phyloP scores from a whole-genome alignment of 2,113 vertebrate genomes.

The Casuarius casuarius region DNA sequence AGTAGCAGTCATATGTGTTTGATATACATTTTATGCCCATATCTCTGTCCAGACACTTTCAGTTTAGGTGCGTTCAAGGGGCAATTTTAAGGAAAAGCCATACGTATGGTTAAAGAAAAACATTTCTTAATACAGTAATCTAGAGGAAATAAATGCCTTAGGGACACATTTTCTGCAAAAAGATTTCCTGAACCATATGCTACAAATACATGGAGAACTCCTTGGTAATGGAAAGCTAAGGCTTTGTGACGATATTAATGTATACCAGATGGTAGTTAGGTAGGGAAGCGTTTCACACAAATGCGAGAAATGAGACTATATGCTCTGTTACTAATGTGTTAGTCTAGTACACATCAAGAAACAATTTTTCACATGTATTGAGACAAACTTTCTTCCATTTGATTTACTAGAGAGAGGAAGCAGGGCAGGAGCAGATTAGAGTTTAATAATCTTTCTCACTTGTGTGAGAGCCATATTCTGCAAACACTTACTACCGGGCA shows the following conservation, averaged over 20 bases:
- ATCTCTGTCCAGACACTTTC: conserved; percentile 33
- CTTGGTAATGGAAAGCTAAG: conserved; percentile 70
- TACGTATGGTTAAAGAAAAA: conserved; percentile 66
- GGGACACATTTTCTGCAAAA: conserved; percentile 63
- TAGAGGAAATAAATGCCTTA: conserved; percentile 71
- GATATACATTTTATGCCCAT: conserved; percentile 42
- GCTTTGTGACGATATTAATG: conserved; percentile 71
- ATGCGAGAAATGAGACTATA: conserved; percentile 54
- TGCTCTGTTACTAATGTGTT: conserved; percentile 40
- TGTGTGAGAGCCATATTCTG: not conserved
- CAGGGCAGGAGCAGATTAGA: not conserved
- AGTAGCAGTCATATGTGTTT: conserved; percentile 53
- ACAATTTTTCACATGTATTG: conserved; percentile 19
- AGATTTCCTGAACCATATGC: conserved; percentile 70
- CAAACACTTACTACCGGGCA: not conserved
- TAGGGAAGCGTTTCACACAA: conserved; percentile 62
- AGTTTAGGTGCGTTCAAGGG: conserved; percentile 67
- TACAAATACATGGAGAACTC: conserved; percentile 69
- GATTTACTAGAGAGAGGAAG: conserved; percentile 2
- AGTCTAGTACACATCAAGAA: conserved; percentile 44
- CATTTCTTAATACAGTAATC: conserved; percentile 74
- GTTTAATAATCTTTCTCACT: not conserved
- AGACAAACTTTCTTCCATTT: conserved; percentile 48
- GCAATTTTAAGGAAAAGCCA: conserved; percentile 63
- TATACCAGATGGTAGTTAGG: conserved; percentile 75